Percentiles rank a stretch among this genome's conserved stretches.
Evolutionary conservation across 2,888 invertebrate species (phyloP).

Genomic region (Tetranychus truncatus): DNA sequence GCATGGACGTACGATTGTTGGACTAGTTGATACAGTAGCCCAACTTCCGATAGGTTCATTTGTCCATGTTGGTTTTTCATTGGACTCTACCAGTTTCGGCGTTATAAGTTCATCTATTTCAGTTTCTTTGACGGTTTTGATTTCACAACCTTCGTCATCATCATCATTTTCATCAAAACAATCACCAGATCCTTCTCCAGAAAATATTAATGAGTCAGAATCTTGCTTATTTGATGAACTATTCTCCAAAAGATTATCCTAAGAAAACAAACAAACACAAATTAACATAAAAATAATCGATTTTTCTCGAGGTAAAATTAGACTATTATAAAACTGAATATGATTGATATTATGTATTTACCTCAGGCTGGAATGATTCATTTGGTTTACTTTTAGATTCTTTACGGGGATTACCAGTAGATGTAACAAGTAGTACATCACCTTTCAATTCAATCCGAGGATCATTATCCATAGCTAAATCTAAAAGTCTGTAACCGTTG

Average conservation of each 20-base stretch:
- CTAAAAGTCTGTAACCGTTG: slow-evolving; percentile 63
- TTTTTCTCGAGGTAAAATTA: too few species aligned
- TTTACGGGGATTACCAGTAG: slow-evolving; percentile 22
- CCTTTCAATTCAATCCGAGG: slow-evolving; percentile 56
- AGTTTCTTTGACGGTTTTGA: not conserved
- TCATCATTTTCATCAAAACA: slow-evolving; percentile 4
- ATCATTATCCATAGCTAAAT: slow-evolving; percentile 59
- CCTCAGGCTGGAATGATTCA: not conserved
- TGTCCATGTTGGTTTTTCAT: not conserved
- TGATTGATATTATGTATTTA: not conserved
- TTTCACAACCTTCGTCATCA: slow-evolving; percentile 5
- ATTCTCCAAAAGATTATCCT: not conserved
- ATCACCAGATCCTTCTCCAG: slow-evolving; percentile 3
- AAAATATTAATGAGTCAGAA: not conserved
- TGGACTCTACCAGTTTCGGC: not conserved
- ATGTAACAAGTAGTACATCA: slow-evolving; percentile 46
- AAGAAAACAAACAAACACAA: not conserved
- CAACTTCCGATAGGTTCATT: not conserved
- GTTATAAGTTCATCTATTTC: not conserved
- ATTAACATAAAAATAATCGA: too few species aligned
- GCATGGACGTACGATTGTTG: not conserved
- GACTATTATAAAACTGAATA: too few species aligned
- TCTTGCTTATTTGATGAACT: not conserved
- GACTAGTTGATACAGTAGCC: not conserved
- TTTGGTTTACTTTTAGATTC: not conserved